Evolutionary conservation across 2,113 vertebrate genomes (phyloP), one percentile per base, ranked within the genome.

Genomic region (Halcyon malimbica): DNA sequence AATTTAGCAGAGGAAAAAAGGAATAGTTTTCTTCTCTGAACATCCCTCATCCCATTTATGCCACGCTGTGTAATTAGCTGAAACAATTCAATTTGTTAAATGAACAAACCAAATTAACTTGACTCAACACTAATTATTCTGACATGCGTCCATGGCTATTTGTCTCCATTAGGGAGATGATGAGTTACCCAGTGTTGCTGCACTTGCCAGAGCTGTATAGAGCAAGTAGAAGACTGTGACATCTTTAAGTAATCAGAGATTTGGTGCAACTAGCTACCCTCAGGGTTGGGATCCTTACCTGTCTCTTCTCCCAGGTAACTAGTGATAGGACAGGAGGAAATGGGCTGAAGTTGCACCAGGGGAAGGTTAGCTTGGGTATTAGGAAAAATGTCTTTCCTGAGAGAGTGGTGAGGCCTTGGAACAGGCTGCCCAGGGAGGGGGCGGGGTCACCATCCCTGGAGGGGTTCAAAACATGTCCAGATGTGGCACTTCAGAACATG

Each of bases 71-170:
- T 57, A 84, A 96, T 79, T 57, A 96, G 78, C 48, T 76, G 81
- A 93, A 97, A 91, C 75, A 89, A 91, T 87, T 87, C 39, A 60
- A 75, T 95, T 89, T 95, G 59, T 95, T 83, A 95, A 91, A 96
- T 89, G 70, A 96, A 75, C 90, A 93, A 95, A 92, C 83, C 48
- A 90, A 89, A 78, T 80, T 83, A 87, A 91, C 48, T 81, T 82
- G 89, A 81, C 68, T 83, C 41, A 75, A 65, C 41, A n/a, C 44
- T 80, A 89, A 94, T 95, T 73, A 94, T 87, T 87, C 44, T 91
- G 81, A 93, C 83, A 78, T 31, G 33, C 0, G 0, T 48, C 65
- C 74, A 64, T 31, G 89, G 39, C 53, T 82, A 59, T 79, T 92
- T 96, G 35, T 84, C 57, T 89, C 77, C 44, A 62, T 91, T 73